Evolutionary conservation across 2,888 invertebrate species (phyloP).

Genomic region (Blastobasis lacticolella): DNA sequence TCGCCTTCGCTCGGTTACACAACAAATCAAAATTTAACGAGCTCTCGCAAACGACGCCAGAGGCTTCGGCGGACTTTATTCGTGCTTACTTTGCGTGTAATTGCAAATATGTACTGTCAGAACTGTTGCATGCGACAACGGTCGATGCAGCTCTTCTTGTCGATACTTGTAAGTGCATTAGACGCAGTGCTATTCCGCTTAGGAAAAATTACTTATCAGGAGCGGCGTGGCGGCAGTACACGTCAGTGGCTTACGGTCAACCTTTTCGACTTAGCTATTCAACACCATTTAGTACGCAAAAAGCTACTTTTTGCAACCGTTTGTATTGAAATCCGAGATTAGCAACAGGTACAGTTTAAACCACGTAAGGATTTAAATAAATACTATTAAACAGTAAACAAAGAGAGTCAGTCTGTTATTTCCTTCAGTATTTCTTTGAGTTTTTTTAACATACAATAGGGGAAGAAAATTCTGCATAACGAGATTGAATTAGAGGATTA

Average conservation of each 20-base stretch:
- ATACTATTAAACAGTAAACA: slow-evolving; percentile 66
- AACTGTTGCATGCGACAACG: too few species aligned
- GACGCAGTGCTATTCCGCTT: too few species aligned
- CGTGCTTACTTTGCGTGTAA: slow-evolving; percentile 56
- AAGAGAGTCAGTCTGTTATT: slow-evolving; percentile 36
- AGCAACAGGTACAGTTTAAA: slow-evolving; percentile 61
- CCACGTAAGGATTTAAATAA: slow-evolving; percentile 61
- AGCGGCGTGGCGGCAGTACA: neutral
- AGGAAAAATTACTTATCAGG: too few species aligned
- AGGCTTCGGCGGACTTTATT: slow-evolving; percentile 42
- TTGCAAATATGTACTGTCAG: slow-evolving; percentile 26
- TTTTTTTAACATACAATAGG: too few species aligned
- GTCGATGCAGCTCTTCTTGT: too few species aligned
- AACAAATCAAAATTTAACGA: slow-evolving; percentile 71
- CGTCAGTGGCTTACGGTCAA: slow-evolving; percentile 23
- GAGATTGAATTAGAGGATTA: too few species aligned
- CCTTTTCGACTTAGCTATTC: slow-evolving; percentile 41
- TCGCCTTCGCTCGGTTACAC: slow-evolving; percentile 66
- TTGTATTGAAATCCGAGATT: slow-evolving; percentile 35
- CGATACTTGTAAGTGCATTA: too few species aligned
- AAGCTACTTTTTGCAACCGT: slow-evolving; percentile 39
- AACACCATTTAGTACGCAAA: slow-evolving; percentile 53
- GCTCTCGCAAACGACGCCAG: slow-evolving; percentile 53
- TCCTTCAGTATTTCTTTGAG: too few species aligned
- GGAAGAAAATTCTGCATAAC: too few species aligned